phyloP scores from a whole-genome alignment of 2,888 invertebrate species.

The Mesoligia furuncula region DNA sequence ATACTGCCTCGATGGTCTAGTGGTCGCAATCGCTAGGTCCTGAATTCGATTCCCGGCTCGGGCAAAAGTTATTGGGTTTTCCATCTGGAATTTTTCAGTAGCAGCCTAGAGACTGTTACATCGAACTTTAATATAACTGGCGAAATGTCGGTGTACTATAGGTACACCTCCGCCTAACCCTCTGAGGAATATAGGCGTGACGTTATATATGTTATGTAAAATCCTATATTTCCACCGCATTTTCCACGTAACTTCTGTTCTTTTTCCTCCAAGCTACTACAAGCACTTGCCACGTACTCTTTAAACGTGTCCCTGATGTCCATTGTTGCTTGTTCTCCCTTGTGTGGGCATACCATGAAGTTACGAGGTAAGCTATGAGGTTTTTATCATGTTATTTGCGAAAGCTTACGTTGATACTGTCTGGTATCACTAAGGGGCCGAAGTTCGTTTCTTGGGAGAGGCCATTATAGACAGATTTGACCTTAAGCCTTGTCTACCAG shows the following conservation, averaged over 20 bases:
- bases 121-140: no score
- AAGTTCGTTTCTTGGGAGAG: no score
- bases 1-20: neutral
- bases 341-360: slow-evolving; percentile 6
- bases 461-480: no score
- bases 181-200: no score
- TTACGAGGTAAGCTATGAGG: neutral
- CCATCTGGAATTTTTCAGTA: no score
- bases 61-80: no score
- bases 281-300: slow-evolving; percentile 18
- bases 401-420: neutral
- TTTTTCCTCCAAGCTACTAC: neutral
- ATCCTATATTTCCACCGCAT: neutral
- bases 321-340: slow-evolving; percentile 16
- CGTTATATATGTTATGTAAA: neutral
- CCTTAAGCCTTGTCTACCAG: no score
- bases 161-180: no score
- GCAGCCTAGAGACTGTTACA: no score
- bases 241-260: neutral
- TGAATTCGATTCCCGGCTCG: neutral
- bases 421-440: no score
- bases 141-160: no score
- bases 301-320: slow-evolving; percentile 34
- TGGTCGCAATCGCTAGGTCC: neutral
- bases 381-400: neutral